Conservation (phyloP, 1,140 invertebrate genomes). For the Drosophila truncata region DNA sequence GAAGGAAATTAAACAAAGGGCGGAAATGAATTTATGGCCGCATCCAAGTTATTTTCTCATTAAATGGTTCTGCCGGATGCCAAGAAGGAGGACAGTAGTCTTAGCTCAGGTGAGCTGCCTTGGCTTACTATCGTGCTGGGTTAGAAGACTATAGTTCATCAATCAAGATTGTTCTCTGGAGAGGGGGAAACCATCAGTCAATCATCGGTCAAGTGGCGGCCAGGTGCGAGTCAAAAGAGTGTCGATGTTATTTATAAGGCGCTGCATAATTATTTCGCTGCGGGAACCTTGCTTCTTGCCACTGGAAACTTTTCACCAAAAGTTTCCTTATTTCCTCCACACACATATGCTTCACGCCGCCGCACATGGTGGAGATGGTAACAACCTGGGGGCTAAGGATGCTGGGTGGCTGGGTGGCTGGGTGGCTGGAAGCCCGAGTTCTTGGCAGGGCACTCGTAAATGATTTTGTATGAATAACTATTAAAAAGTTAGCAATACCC, state of each 20-base stretch:
- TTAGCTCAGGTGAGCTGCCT: constrained; percentile 1
- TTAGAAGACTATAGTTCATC: too few relatives aligned
- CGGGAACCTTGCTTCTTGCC: constrained; percentile 15
- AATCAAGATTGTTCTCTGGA: not conserved
- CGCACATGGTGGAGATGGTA: not conserved
- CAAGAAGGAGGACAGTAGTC: not conserved
- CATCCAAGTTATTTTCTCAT: constrained; percentile 63
- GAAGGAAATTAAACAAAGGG: constrained; percentile 58
- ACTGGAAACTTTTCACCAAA: constrained; percentile 41
- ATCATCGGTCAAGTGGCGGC: constrained; percentile 11
- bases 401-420: not conserved
- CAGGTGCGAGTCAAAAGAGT: constrained; percentile 17
- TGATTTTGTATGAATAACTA: constrained; percentile 81
- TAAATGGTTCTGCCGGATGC: constrained; percentile 27
- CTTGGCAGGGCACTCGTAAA: constrained; percentile 57
- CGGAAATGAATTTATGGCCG: constrained; percentile 76
- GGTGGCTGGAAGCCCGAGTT: not conserved
- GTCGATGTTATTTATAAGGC: not conserved
- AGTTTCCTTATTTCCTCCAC: constrained; percentile 39
- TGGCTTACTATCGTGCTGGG: not conserved
- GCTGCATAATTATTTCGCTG: constrained; percentile 35
- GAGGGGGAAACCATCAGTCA: constrained; percentile 10
- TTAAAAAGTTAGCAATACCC: constrained; percentile 73
- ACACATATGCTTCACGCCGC: constrained; percentile 2
- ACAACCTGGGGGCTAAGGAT: not conserved